Base-by-base conservation (phyloP, 2,888 invertebrate genomes). In the Hipparchia semele region DNA sequence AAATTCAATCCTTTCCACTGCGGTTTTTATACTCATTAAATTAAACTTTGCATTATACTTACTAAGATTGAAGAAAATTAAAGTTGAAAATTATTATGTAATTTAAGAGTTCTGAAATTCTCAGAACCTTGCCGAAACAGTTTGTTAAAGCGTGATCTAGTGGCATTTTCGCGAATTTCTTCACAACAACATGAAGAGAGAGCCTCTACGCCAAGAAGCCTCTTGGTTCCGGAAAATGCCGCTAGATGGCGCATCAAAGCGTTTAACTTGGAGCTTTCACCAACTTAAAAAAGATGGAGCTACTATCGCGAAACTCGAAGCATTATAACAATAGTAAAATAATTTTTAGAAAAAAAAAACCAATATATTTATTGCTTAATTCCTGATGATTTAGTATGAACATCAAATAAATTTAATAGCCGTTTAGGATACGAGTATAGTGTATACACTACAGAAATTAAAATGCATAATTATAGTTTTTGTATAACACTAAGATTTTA, bases 221-320 rank as follows among this genome's bases (percentile, higher is more conserved):
- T 90, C 77, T 81, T 86, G 59, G 88, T 92, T 86, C 79, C 61
- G 84, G 85, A 87, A 91, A 90, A 88, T 84, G 85, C 84, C 86
- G 81, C 83, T 86, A 93, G 93, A 87, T 92, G 93, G 88, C 91
- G 87, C 75, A 64, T 73, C n/a, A 70, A 77, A 83, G 79, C 80
- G 78, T 81, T 73, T 65, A 62, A 79, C 82, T 83, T 83, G 79
- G 82, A 81, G 75, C 87, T 86, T 82, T 71, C 73, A 68, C 69
- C 71, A 49, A 72, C 61, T 77, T 79, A 62, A 67, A 75, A 77
- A 73, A 92, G 93, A 90, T 92, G 93, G 90, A 90, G 88, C 84
- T 84, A 83, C 78, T 69, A 65, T 73, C 53, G 6, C 6, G 7
- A 49, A 12, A 12, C 7, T 23, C 12, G 10, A 2, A 12, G 10